Base-by-base conservation (phyloP, 2,888 invertebrate species). In the Diadegma fenestrale region DNA sequence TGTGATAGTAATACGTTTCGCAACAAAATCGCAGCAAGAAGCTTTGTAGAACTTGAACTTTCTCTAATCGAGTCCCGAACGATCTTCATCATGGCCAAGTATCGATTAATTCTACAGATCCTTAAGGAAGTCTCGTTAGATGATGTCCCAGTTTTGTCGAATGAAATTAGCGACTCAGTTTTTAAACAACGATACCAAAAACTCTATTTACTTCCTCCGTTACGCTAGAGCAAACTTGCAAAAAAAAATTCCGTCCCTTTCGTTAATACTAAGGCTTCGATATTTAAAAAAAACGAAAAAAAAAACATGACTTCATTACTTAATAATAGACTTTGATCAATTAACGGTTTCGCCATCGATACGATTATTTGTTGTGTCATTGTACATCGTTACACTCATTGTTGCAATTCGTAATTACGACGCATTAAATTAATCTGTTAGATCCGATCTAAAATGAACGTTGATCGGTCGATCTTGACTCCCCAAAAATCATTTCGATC, bases 221-320 rank as follows among this genome's bases (percentile, higher is more conserved):
- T n/a, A 26, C 26, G 43, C 26, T 10, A 7, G 10, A 19, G n/a
- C 37, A 10, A 19, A 64, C 1, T 4, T 43, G 2, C 68, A 45
- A 26, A 45, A 37, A 26, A 43, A 26, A 43, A 26, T n/a, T 43
- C 10, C 43, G 45, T 43, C 68, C 43, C 17, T 26, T 17, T 68
- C 68, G 66, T 41, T 19, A 66, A 41, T 68, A 68, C 68, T 45
- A 45, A 68, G 43, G 6, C 26, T 68, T 68, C 7, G 26, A 17
- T 41, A 66, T 19, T 66, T 45, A 68, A 7, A 68, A 58, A 26
- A 22, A 58, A 26, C 5, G 22, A 58, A 58, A 37, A 26, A 26
- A 58, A 58, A 26, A 26, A 58, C 26, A 12, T 14, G 45, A 43
- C 6, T 26, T 26, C 6, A 68, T 45, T 43, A 45, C 19, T 41